Conservation (phyloP, 1,140 invertebrate species). For the Drosophila subobscura region DNA sequence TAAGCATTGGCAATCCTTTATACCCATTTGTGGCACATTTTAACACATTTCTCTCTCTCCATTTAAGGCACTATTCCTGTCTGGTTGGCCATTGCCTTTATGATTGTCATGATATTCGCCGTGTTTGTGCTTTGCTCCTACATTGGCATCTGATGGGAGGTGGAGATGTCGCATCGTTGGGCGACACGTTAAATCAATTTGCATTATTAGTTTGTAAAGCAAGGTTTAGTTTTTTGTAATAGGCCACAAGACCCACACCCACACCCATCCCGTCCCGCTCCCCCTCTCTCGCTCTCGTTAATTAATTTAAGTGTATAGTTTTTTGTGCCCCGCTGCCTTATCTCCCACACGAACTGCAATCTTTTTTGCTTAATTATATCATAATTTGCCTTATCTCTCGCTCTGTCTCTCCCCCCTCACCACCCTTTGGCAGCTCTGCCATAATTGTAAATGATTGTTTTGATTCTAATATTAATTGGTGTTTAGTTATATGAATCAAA, state of each 20-base stretch:
- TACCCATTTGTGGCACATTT: not conserved
- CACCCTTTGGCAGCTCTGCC: constrained; percentile 26
- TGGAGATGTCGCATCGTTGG: not conserved
- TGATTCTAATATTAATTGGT: constrained; percentile 37
- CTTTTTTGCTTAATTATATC: constrained; percentile 27
- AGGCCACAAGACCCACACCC: constrained; percentile 1
- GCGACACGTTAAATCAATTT: constrained; percentile 50
- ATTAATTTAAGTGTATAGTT: constrained; percentile 73
- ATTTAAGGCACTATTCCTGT: constrained; percentile 89
- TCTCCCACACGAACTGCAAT: constrained; percentile 46
- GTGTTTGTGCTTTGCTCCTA: constrained; percentile 92
- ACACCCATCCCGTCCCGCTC: not conserved
- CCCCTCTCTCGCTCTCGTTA: constrained; percentile 21
- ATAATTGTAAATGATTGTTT: constrained; percentile 44
- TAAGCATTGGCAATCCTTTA: constrained; percentile 84
- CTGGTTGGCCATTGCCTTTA: constrained; percentile 90
- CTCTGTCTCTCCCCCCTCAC: constrained; percentile 27
- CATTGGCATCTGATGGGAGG: constrained; percentile 88
- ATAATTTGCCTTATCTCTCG: constrained; percentile 26
- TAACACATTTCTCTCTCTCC: constrained; percentile 1
- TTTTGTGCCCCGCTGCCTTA: constrained; percentile 62
- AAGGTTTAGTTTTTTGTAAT: constrained; percentile 54
- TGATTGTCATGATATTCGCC: constrained; percentile 89
- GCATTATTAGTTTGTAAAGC: constrained; percentile 66
- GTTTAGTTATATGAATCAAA: constrained; percentile 29